Evolutionary conservation across 2,888 invertebrate species (phyloP), one percentile per base, ranked within the genome.

Genomic region (Tetanocera ferruginea): DNA sequence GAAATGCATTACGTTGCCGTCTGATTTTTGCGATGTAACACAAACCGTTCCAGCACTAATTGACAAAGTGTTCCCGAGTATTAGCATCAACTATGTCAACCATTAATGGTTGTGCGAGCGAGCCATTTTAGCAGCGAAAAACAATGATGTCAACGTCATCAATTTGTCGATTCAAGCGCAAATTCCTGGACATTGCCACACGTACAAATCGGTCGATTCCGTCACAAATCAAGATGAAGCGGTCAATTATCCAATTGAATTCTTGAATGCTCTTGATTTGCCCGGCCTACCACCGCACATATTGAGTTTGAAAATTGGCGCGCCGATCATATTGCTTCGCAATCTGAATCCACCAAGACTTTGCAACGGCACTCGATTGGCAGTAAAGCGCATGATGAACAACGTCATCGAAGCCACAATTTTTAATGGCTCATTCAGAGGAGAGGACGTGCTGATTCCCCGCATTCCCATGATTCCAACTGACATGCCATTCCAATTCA

Each of bases 1-100:
- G 8, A 78, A 81, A 80, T 78, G 49, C 84, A 83, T 75, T 79
- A 77, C 76, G 82, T 84, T 78, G 80, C 28, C 34, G 14, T 28
- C 25, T 17, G 80, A 80, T 78, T 79, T 79, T 49, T 77, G 37
- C 23, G 3, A 25, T 49, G 37, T 76, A n/a, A 51, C 28, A 9
- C 9, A 71, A 37, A 64, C 64, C 51, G 74, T 66, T 17, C 14
- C 73, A 31, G 67, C 49, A 57, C 37, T 76, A 2, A 70, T 78
- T 66, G 37, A 28, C 23, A 28, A 57, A 11, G 78, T 78, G 28
- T 78, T 78, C 69, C 77, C 76, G 34, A 75, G 72, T 17, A 74
- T 69, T 43, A 49, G 60, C 25, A 77, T 75, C 23, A 76, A 79
- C 0, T 78, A 72, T 69, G 80, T 75, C 69, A 78, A 78, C 60